A percentile compares a stretch with the other conserved stretches of the same genome.
These are phyloP conservation scores for Caradrina clavipalpis DNA, from an alignment of 2,888 invertebrate genomes.

Conservation along the genomic window DNA sequence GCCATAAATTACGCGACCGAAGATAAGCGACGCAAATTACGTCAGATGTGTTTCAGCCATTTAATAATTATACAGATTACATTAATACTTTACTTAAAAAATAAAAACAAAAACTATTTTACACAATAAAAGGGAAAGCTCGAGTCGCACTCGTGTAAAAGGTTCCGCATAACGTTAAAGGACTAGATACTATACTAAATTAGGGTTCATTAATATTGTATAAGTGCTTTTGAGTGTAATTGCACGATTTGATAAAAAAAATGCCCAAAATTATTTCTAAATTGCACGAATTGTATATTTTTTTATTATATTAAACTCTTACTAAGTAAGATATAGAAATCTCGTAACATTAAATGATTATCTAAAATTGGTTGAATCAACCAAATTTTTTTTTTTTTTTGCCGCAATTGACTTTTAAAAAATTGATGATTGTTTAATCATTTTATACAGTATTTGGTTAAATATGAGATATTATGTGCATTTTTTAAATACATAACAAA, in stretches of 20 bases:
- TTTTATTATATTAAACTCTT: conserved; percentile 4
- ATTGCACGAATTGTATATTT: conserved; percentile 5
- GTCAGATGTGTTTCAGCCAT: background rate
- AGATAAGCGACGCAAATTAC: background rate
- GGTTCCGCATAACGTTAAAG: conserved; percentile 18
- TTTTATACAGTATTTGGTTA: background rate
- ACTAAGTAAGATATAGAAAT: conserved; percentile 7
- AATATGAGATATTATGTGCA: conserved; percentile 9
- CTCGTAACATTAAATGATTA: conserved; percentile 9
- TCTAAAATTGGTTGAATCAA: conserved; percentile 3
- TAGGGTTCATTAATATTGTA: conserved; percentile 9
- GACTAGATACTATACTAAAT: conserved; percentile 44
- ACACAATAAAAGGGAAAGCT: conserved; percentile 20
- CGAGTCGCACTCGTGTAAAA: conserved; percentile 12
- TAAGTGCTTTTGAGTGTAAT: conserved; percentile 4
- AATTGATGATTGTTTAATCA: background rate
- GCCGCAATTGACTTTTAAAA: background rate
- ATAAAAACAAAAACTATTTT: conserved; percentile 30
- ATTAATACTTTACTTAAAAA: conserved; percentile 51
- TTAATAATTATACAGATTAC: conserved; percentile 5
- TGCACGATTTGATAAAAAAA: conserved; percentile 18
- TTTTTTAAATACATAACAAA: background rate
- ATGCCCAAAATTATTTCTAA: background rate
- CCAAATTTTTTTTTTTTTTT: background rate
- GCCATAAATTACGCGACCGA: too few species aligned